Conservation (phyloP, 2,113 vertebrate species). For the Lanius ludovicianus region DNA sequence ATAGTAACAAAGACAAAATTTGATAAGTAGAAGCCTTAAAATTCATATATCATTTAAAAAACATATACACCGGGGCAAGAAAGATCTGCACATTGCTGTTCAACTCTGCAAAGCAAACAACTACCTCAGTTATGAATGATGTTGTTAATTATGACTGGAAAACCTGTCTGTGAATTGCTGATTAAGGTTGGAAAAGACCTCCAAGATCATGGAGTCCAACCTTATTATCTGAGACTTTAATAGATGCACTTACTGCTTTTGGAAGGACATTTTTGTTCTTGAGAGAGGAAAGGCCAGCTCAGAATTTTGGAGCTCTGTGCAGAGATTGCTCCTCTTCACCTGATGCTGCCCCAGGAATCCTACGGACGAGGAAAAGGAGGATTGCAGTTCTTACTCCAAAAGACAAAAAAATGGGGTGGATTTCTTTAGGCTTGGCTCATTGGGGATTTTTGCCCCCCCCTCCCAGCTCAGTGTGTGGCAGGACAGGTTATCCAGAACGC, state of each 20-base stretch:
- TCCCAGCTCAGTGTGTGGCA: background rate
- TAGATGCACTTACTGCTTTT: background rate
- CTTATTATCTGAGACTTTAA: background rate
- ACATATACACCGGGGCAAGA: background rate
- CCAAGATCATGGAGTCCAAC: background rate
- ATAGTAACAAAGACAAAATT: background rate
- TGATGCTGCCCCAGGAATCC: background rate
- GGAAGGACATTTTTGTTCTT: background rate
- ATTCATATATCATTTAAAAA: background rate
- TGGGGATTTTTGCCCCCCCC: background rate
- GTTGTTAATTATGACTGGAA: background rate
- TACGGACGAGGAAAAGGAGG: background rate
- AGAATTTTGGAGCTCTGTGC: background rate
- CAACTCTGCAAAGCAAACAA: background rate
- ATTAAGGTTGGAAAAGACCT: background rate
- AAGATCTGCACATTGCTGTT: background rate
- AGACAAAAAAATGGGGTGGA: background rate
- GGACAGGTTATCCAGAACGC: background rate
- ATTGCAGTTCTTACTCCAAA: background rate
- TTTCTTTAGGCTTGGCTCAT: fast-evolving
- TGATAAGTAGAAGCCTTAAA: background rate
- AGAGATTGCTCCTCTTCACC: background rate
- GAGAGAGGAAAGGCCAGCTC: background rate
- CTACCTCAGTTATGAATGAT: background rate
- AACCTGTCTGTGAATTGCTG: background rate